Conservation (phyloP, 2,797 vertebrate species). For the Psittacula derbiana region DNA sequence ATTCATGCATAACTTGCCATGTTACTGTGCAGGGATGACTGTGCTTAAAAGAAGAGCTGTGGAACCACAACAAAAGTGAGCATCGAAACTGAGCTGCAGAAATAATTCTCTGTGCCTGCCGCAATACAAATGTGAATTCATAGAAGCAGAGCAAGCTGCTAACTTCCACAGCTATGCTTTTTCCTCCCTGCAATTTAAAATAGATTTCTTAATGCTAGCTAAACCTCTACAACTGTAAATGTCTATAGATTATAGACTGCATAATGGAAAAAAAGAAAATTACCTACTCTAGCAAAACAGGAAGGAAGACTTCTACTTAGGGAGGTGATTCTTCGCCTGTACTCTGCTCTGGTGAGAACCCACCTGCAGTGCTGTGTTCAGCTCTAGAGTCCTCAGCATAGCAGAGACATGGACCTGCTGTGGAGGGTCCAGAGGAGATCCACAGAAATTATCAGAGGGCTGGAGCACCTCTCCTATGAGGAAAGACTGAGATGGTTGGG, state of each 20-base stretch:
- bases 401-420: neutral
- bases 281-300: neutral
- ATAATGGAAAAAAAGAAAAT: neutral
- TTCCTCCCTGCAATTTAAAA: neutral
- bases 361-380: neutral
- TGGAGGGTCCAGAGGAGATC: neutral
- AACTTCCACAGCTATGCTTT: neutral
- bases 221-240: neutral
- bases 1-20: fast-evolving
- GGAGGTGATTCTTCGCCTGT: neutral
- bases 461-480: neutral
- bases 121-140: neutral
- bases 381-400: neutral
- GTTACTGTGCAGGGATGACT: neutral
- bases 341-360: neutral
- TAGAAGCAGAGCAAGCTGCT: neutral
- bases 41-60: neutral
- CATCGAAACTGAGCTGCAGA: neutral
- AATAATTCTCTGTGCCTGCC: neutral
- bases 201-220: neutral
- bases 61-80: neutral
- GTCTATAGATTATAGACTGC: neutral
- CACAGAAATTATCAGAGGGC: neutral
- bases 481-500: neutral
- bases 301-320: neutral